Evolutionary conservation across 2,113 vertebrate species (phyloP).

Genomic region (Scortum barcoo): DNA sequence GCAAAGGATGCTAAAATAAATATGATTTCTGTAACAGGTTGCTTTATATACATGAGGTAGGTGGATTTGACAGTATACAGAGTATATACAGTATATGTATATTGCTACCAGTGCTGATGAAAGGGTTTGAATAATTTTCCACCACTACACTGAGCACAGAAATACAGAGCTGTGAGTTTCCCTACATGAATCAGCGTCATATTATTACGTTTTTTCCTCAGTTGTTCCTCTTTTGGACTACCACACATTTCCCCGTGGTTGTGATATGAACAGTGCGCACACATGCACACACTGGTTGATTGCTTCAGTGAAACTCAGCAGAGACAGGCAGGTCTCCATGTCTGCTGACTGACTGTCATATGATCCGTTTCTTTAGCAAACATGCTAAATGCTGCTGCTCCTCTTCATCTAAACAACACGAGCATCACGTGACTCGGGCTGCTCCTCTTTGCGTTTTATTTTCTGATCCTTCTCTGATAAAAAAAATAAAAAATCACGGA

Average conservation of each 20-base stretch:
- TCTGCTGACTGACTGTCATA: conserved; percentile 73
- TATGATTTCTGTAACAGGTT: too few species aligned
- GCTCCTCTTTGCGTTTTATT: neutral
- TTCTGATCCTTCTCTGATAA: neutral
- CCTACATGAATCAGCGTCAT: conserved; percentile 21
- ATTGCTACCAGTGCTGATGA: too few species aligned
- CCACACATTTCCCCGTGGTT: conserved; percentile 12
- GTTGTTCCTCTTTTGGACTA: conserved; percentile 65
- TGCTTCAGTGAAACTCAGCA: conserved; percentile 13
- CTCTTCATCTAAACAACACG: neutral
- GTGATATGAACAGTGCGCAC: neutral
- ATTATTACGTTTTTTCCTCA: neutral
- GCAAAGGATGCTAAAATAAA: too few species aligned
- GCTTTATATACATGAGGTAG: too few species aligned
- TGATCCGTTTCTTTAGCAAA: conserved; percentile 54
- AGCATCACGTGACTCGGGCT: neutral
- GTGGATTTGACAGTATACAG: too few species aligned
- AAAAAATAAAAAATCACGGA: neutral
- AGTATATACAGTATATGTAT: too few species aligned
- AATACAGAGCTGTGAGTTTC: neutral
- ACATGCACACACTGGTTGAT: neutral
- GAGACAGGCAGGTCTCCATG: conserved; percentile 20
- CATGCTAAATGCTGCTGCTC: neutral
- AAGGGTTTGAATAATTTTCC: neutral
- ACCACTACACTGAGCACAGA: accelerated